phyloP scores from a whole-genome alignment of 2,888 invertebrate genomes.

The Heliconius erato region DNA sequence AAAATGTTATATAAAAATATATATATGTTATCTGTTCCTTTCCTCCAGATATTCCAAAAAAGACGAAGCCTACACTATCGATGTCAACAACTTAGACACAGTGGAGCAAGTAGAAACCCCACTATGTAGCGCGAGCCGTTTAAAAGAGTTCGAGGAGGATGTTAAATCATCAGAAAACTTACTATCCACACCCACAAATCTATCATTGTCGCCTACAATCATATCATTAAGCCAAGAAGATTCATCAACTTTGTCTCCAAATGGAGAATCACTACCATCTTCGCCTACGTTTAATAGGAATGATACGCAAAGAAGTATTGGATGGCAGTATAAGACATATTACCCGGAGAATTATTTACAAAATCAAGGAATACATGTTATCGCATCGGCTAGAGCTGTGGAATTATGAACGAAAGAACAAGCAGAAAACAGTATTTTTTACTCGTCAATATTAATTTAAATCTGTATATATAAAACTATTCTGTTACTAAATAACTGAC shows the following conservation, averaged over 20 bases:
- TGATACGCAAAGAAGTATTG: slow-evolving; percentile 72
- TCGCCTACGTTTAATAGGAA: slow-evolving; percentile 66
- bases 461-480: not conserved
- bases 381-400: slow-evolving; percentile 46
- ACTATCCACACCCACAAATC: slow-evolving; percentile 61
- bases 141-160: slow-evolving; percentile 78
- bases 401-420: slow-evolving; percentile 22
- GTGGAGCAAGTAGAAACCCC: slow-evolving; percentile 89
- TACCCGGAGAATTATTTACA: slow-evolving; percentile 61
- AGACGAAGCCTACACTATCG: slow-evolving; percentile 86
- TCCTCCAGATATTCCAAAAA: slow-evolving; percentile 84
- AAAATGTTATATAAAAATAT: too few species aligned
- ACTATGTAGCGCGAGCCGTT: slow-evolving; percentile 91
- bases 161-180: slow-evolving; percentile 68
- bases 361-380: slow-evolving; percentile 48
- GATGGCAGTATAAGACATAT: slow-evolving; percentile 74
- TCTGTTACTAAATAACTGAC: too few species aligned
- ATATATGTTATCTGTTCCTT: not conserved
- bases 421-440: slow-evolving; percentile 5
- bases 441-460: too few species aligned
- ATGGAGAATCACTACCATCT: slow-evolving; percentile 66
- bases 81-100: slow-evolving; percentile 87
- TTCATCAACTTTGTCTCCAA: slow-evolving; percentile 59
- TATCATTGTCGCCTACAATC: slow-evolving; percentile 61
- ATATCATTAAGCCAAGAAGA: slow-evolving; percentile 65